Conservation (phyloP, 2,797 vertebrate genomes). For the Platyrinchus mystaceus region DNA sequence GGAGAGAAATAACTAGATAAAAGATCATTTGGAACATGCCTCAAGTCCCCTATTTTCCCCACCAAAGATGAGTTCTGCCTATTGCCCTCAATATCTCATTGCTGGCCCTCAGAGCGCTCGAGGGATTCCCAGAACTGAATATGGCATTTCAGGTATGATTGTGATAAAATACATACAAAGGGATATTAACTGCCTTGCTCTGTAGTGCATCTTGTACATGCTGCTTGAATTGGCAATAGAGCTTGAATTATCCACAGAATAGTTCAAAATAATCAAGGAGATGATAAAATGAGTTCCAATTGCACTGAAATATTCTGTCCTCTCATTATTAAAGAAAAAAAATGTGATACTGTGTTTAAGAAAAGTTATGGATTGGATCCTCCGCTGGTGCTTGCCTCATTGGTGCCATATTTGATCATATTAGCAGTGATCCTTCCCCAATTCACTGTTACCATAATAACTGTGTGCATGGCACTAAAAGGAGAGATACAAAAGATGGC, state of each 20-base stretch:
- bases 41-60: not conserved
- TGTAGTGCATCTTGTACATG: not conserved
- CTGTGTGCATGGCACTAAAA: not conserved
- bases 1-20: not conserved
- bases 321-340: not conserved
- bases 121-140: not conserved
- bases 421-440: not conserved
- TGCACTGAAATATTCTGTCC: not conserved
- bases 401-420: not conserved
- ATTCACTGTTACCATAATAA: not conserved
- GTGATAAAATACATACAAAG: not conserved
- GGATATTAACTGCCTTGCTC: not conserved
- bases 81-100: not conserved
- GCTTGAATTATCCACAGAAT: not conserved
- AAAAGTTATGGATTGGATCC: not conserved
- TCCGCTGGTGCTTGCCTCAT: not conserved
- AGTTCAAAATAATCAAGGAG: not conserved
- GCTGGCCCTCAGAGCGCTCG: not conserved
- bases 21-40: not conserved
- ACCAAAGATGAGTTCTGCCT: not conserved
- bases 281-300: not conserved
- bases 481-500: not conserved
- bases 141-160: not conserved
- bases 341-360: not conserved
- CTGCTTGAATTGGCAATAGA: not conserved